These are phyloP conservation scores for Cyclophora albipunctata DNA, from an alignment of 2,888 invertebrate genomes.

Conservation along the genomic window DNA sequence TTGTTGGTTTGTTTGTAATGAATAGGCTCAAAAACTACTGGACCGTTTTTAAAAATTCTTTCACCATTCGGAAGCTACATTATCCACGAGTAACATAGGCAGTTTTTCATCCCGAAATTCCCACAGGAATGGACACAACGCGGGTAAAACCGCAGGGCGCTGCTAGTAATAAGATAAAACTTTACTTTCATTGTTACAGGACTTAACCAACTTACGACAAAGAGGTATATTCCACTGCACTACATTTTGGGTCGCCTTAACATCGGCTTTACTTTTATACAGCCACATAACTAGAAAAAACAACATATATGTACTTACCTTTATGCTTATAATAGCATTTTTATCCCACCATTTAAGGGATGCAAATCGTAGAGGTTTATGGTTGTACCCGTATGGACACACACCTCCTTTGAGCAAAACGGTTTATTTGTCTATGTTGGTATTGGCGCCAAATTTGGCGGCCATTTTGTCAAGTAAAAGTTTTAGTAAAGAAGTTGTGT, in stretches of 20 bases:
- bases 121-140: no score
- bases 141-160: no score
- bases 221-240: slow-evolving; percentile 59
- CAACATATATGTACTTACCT: slow-evolving; percentile 38
- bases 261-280: slow-evolving; percentile 29
- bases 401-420: slow-evolving; percentile 38
- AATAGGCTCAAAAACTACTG: no score
- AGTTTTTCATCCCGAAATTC: no score
- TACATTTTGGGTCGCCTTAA: slow-evolving; percentile 41
- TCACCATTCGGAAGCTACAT: no score
- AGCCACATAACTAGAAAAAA: slow-evolving; percentile 38
- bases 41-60: no score
- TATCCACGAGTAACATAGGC: no score
- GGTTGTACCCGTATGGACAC: slow-evolving; percentile 54
- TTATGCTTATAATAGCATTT: slow-evolving; percentile 49
- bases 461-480: slow-evolving; percentile 30
- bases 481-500: slow-evolving; percentile 26
- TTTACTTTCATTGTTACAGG: slow-evolving; percentile 39
- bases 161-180: neutral
- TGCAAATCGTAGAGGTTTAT: slow-evolving; percentile 50
- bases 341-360: slow-evolving; percentile 56
- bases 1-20: no score
- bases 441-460: slow-evolving; percentile 35
- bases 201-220: slow-evolving; percentile 37
- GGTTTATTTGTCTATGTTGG: slow-evolving; percentile 38